Conservation (phyloP, 2,797 vertebrate species). For the Malacoraja senta region DNA sequence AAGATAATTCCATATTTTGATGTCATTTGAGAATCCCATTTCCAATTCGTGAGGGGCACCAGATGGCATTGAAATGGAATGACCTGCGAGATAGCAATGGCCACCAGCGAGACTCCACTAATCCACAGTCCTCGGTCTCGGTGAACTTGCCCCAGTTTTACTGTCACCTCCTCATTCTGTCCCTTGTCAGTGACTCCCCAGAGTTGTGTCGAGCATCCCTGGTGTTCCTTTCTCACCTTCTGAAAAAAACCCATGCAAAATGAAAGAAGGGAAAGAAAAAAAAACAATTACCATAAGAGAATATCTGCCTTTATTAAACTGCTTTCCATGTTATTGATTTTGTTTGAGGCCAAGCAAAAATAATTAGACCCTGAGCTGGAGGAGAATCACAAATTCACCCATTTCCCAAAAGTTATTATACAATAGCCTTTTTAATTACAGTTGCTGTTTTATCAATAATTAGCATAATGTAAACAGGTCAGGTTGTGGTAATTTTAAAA, state of each 20-base stretch:
- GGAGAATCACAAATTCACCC: conserved; percentile 7
- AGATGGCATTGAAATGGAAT: conserved; percentile 93
- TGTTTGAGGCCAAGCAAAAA: conserved; percentile 11
- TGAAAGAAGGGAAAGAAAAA: background rate
- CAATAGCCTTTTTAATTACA: conserved; percentile 20
- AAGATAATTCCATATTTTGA: conserved; percentile 12
- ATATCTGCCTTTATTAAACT: conserved; percentile 29
- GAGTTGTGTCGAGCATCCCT: background rate
- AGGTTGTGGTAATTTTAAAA: background rate
- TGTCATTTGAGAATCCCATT: conserved; percentile 36
- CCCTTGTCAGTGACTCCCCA: conserved; percentile 73
- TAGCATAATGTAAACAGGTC: background rate
- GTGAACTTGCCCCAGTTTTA: conserved; percentile 89
- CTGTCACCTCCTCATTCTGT: conserved; percentile 92
- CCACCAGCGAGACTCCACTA: conserved; percentile 84
- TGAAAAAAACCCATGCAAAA: conserved; percentile 9
- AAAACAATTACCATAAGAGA: conserved; percentile 23
- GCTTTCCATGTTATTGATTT: conserved; percentile 33
- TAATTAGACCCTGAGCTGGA: background rate
- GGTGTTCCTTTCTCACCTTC: background rate
- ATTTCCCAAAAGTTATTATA: conserved; percentile 14
- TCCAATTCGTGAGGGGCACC: conserved; percentile 83
- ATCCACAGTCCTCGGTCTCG: conserved; percentile 97
- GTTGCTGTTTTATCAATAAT: conserved; percentile 7
- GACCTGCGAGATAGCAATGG: conserved; percentile 98